Evolutionary conservation across 2,888 invertebrate species (phyloP), one percentile per base, ranked within the genome.

Genomic region (Biston betularia): DNA sequence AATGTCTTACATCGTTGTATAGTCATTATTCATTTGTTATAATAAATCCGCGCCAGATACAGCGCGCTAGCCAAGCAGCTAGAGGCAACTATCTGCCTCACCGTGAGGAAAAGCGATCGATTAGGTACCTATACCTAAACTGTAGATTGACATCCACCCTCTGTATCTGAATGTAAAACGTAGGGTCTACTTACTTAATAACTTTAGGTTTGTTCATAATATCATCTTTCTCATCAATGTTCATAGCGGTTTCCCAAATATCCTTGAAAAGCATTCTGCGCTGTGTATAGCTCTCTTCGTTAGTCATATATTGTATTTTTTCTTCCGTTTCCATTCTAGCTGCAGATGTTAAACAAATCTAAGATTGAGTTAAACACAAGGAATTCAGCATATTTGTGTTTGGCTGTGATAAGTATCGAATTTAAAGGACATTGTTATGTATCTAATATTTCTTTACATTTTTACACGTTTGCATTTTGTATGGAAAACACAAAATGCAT

Each of bases 261-360:
- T 89, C 82, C 70, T 88, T 91, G 69, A 93, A 93, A 1, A 93
- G 82, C 62, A 82, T 80, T 35, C 93, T 80, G 24, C 92, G 83
- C 35, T 89, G 82, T 0, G 80, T 83, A 65, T 87, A 93, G 63
- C 92, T 93, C 65, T 89, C 90, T 63, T 87, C 84, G 54, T 85
- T 81, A 1, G 79, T 77, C 76, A 89, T 74, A 3, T 68, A 49
- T 45, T 83, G 80, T 83, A 82, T 84, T 46, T 57, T 62, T 14
- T 46, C 34, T 14, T 42, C 35, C 5, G 55, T 14, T 46, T 54
- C 62, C 64, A 64, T 59, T 59, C 4, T 52, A 14, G n/a, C 6
- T 15, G 5, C 14, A 14, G 7, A 5, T n/a, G n/a, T 4, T 14
- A 12, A 24, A 14, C 12, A 42, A 34, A n/a, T 35, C 12, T 34